phyloP scores from a whole-genome alignment of 2,797 vertebrate species.

The Synanceia verrucosa region DNA sequence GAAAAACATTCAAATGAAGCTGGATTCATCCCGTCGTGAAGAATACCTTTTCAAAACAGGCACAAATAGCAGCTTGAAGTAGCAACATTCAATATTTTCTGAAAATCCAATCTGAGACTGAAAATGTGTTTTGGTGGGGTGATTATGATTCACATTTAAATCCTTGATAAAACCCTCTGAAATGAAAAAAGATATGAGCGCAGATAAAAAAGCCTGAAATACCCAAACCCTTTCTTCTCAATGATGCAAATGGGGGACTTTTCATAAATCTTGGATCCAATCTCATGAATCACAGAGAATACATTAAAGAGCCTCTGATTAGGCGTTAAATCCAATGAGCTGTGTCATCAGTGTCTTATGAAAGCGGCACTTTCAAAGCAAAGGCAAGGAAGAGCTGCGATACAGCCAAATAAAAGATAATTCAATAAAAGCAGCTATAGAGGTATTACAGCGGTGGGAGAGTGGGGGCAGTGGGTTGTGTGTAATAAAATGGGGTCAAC shows the following conservation, averaged over 20 bases:
- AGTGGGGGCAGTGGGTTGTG: constrained; percentile 35
- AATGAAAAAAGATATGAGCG: constrained; percentile 73
- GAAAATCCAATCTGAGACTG: constrained; percentile 67
- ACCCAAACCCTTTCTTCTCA: constrained; percentile 57
- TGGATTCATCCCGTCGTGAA: constrained; percentile 44
- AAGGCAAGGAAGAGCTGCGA: constrained; percentile 31
- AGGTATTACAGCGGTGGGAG: constrained; percentile 22
- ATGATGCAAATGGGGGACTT: constrained; percentile 72
- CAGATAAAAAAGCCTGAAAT: constrained; percentile 71
- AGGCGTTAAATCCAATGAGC: constrained; percentile 70
- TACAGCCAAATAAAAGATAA: constrained; percentile 65
- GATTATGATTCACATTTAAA: constrained; percentile 76
- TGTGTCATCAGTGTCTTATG: constrained; percentile 64
- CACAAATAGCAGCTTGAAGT: constrained; percentile 53
- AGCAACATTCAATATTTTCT: constrained; percentile 63
- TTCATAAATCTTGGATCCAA: constrained; percentile 74
- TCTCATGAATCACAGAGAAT: constrained; percentile 72
- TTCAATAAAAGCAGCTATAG: constrained; percentile 62
- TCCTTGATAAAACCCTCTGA: constrained; percentile 73
- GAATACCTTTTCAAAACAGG: constrained; percentile 55
- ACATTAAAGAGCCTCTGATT: constrained; percentile 74
- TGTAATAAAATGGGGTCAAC: constrained; percentile 55
- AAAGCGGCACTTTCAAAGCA: constrained; percentile 62
- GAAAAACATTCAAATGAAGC: constrained; percentile 61
- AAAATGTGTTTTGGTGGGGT: constrained; percentile 64